Evolutionary conservation across 2,888 invertebrate genomes (phyloP).

Genomic region (Habrosyne pyritoides): DNA sequence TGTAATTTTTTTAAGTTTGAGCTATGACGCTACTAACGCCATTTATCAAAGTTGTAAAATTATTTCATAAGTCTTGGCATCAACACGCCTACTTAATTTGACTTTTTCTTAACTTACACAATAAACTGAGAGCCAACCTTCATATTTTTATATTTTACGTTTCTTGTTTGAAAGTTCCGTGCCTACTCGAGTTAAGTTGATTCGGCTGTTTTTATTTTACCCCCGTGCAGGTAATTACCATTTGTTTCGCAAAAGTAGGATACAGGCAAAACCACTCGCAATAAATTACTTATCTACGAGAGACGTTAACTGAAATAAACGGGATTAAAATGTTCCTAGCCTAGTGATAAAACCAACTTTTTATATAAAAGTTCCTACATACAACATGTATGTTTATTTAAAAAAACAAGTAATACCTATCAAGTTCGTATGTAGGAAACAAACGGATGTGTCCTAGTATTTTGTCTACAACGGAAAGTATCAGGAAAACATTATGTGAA

Average conservation of each 20-base stretch:
- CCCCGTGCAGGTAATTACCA: conserved; percentile 33
- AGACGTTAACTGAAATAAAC: conserved; percentile 6
- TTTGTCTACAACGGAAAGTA: conserved; percentile 60
- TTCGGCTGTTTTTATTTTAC: conserved; percentile 43
- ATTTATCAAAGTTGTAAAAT: conserved; percentile 5
- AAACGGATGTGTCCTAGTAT: conserved; percentile 50
- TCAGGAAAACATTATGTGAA: conserved; percentile 71
- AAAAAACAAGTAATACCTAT: not conserved
- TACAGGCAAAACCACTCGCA: conserved; percentile 38
- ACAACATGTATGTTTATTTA: not conserved
- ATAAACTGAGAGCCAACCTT: conserved; percentile 49
- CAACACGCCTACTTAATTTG: conserved; percentile 53
- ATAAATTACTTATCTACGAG: conserved; percentile 30
- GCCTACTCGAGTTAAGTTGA: conserved; percentile 34
- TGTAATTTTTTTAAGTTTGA: too few species aligned
- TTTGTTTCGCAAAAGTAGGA: conserved; percentile 28
- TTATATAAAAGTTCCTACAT: not conserved
- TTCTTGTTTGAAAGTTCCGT: conserved; percentile 48
- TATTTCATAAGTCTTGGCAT: conserved; percentile 18
- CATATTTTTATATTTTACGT: conserved; percentile 58
- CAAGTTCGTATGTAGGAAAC: conserved; percentile 29
- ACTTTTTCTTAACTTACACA: conserved; percentile 53
- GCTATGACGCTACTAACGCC: not conserved
- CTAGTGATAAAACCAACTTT: not conserved
- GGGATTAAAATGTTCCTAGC: not conserved